Percentiles rank a stretch among this genome's conserved stretches.
These are phyloP conservation scores for Yponomeuta malinellus DNA, from an alignment of 2,888 invertebrate species.

Conservation along the genomic window DNA sequence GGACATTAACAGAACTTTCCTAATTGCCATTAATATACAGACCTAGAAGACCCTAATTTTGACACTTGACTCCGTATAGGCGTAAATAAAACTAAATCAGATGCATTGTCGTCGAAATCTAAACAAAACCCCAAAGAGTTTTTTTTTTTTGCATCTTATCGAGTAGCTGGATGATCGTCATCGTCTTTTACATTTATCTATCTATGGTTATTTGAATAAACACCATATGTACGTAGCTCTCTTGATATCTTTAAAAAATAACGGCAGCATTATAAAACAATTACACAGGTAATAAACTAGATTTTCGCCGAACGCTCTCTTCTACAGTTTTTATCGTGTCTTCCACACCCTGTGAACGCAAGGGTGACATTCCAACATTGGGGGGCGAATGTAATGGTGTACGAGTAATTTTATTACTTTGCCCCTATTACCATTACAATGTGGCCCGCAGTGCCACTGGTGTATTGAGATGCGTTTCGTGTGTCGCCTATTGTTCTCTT, in stretches of 20 bases:
- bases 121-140: too few relatives aligned
- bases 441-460: constrained; percentile 54
- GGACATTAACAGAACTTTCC: too few relatives aligned
- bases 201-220: too few relatives aligned
- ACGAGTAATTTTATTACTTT: constrained; percentile 76
- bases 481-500: constrained; percentile 1
- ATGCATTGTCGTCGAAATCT: too few relatives aligned
- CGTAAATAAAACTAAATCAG: too few relatives aligned
- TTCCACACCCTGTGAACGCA: constrained; percentile 59
- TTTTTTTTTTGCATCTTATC: too few relatives aligned
- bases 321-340: constrained; percentile 55
- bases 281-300: constrained; percentile 58
- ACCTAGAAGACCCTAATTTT: too few relatives aligned
- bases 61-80: too few relatives aligned
- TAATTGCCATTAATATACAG: too few relatives aligned
- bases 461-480: constrained; percentile 15
- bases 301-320: constrained; percentile 46
- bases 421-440: constrained; percentile 75
- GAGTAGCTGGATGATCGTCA: too few relatives aligned
- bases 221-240: too few relatives aligned
- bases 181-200: too few relatives aligned
- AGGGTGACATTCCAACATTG: constrained; percentile 39
- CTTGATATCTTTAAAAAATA: neutral
- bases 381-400: constrained; percentile 71
- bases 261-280: constrained; percentile 40